These are phyloP conservation scores for Brachionus paranguensis DNA, from an alignment of 1,140 invertebrate species.

Conservation along the genomic window DNA sequence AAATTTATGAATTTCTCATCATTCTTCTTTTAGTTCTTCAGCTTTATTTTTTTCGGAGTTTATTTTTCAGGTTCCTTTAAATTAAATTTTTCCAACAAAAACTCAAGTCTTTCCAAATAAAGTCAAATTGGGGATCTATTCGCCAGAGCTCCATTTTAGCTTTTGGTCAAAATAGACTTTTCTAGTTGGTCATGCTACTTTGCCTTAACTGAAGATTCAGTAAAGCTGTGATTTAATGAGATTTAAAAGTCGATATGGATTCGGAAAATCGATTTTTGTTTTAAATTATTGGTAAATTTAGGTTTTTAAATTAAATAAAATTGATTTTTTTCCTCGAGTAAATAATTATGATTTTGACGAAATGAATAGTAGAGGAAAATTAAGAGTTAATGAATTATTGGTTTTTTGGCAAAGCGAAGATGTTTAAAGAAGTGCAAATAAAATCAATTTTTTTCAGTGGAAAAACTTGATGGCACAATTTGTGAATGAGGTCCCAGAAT, in stretches of 20 bases:
- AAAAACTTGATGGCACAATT: background rate
- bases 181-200: no score
- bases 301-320: constrained; percentile 14
- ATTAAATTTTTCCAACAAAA: background rate
- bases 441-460: constrained; percentile 19
- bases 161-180: no score
- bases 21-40: background rate
- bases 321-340: constrained; percentile 20
- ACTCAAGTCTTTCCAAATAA: no score
- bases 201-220: no score
- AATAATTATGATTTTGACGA: constrained; percentile 18
- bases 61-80: background rate
- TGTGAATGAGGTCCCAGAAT: background rate
- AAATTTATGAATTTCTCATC: constrained; percentile 17
- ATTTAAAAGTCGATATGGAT: background rate
- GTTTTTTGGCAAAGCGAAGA: background rate
- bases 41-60: background rate
- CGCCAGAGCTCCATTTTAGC: no score
- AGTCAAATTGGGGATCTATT: no score
- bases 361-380: background rate
- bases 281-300: background rate
- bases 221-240: background rate
- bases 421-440: background rate
- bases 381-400: constrained; percentile 26
- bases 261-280: background rate